phyloP scores from a whole-genome alignment of 2,888 invertebrate species.

The Colostygia pectinataria region DNA sequence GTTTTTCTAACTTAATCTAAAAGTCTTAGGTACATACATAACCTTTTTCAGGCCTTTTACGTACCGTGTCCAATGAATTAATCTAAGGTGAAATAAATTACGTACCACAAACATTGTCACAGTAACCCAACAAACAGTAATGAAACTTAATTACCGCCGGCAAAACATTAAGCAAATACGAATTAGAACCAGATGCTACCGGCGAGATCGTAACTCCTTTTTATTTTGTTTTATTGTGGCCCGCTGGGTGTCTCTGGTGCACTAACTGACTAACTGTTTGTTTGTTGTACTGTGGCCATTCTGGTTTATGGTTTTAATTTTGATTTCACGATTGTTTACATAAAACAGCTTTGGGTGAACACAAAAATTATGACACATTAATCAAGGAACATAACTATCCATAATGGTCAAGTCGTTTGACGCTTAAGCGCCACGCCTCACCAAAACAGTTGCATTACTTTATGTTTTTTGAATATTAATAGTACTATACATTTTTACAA shows the following conservation, averaged over 20 bases:
- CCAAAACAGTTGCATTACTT: no score
- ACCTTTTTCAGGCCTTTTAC: no score
- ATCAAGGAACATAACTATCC: no score
- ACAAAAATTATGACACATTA: no score
- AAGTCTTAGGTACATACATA: no score
- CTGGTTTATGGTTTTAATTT: slow-evolving; percentile 28
- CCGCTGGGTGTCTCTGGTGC: slow-evolving; percentile 23
- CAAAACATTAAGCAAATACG: slow-evolving; percentile 33
- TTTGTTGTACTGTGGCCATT: slow-evolving; percentile 27
- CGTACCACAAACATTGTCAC: slow-evolving; percentile 10
- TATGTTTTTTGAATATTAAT: no score
- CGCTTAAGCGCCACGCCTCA: no score
- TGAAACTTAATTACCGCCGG: slow-evolving; percentile 30
- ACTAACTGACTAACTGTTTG: slow-evolving; percentile 30
- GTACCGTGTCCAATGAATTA: no score
- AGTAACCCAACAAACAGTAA: slow-evolving; percentile 28
- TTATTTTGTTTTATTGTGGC: slow-evolving; percentile 38
- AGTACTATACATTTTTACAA: no score
- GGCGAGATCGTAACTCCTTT: slow-evolving; percentile 37
- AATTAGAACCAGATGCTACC: slow-evolving; percentile 35
- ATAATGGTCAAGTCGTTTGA: no score
- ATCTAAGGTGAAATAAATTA: slow-evolving; percentile 13
- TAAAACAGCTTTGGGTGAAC: not conserved
- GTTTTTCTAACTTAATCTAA: no score
- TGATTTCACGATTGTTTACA: not conserved